Evolutionary conservation across 2,888 invertebrate species (phyloP).

Genomic region (Brenthis hecate): DNA sequence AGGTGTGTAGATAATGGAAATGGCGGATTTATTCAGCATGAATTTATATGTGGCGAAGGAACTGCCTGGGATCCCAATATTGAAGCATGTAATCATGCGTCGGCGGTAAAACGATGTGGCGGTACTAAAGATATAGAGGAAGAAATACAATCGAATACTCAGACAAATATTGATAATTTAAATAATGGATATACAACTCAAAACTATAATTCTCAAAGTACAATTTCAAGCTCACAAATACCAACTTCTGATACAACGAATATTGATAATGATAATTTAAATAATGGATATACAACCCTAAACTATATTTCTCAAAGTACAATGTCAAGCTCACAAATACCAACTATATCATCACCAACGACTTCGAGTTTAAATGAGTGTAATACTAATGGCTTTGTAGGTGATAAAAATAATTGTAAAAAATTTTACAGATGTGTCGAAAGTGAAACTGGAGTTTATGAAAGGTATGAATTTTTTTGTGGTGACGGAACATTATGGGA

Average conservation of each 20-base stretch:
- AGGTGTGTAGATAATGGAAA: slow-evolving; percentile 82
- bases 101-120: slow-evolving; percentile 61
- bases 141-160: slow-evolving; percentile 2
- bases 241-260: neutral
- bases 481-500: slow-evolving; percentile 85
- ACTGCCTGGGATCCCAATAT: slow-evolving; percentile 83
- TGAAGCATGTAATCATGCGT: slow-evolving; percentile 81
- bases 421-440: slow-evolving; percentile 87
- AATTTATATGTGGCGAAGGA: slow-evolving; percentile 82
- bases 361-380: slow-evolving; percentile 25
- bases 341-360: slow-evolving; percentile 15
- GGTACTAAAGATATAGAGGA: neutral
- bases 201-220: slow-evolving; percentile 3
- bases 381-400: slow-evolving; percentile 82
- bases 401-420: slow-evolving; percentile 79
- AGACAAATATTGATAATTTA: neutral
- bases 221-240: slow-evolving; percentile 7
- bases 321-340: slow-evolving; percentile 36
- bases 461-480: slow-evolving; percentile 81
- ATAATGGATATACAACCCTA: slow-evolving; percentile 9
- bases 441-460: slow-evolving; percentile 69
- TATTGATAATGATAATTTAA: slow-evolving; percentile 2
- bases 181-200: neutral
- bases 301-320: slow-evolving; percentile 14
- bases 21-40: slow-evolving; percentile 71